phyloP scores from a whole-genome alignment of 2,113 vertebrate genomes.

The Engraulis encrasicolus region DNA sequence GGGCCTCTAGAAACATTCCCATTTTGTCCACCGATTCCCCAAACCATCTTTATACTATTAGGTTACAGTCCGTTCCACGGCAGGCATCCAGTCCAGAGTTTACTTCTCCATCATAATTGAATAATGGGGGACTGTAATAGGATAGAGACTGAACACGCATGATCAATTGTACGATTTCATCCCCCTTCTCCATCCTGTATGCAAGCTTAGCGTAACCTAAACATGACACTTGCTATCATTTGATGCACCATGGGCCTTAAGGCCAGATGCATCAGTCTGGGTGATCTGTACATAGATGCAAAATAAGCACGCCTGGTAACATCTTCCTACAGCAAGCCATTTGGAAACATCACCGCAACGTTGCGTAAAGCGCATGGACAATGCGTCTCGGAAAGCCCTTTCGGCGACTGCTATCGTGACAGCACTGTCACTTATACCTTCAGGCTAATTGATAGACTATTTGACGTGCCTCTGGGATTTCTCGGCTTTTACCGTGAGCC shows the following conservation, averaged over 20 bases:
- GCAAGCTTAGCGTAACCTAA: background rate
- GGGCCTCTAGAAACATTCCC: background rate
- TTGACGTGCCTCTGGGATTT: slow-evolving; percentile 64
- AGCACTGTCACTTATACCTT: background rate
- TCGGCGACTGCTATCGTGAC: background rate
- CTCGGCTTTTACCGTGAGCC: background rate
- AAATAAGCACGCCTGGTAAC: background rate
- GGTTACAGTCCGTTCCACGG: slow-evolving; percentile 40
- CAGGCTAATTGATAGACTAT: background rate
- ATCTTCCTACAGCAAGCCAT: background rate
- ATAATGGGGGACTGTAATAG: slow-evolving; percentile 44
- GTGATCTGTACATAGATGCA: background rate
- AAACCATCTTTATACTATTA: background rate
- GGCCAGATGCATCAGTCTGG: background rate
- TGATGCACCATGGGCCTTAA: background rate
- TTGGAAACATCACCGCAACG: background rate
- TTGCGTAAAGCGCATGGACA: background rate
- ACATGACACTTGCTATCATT: background rate
- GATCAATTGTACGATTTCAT: slow-evolving; percentile 46
- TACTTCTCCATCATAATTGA: slow-evolving; percentile 46
- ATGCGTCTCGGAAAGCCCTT: background rate
- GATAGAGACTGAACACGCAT: slow-evolving; percentile 40
- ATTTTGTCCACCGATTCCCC: background rate
- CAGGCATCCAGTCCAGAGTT: slow-evolving; percentile 45
- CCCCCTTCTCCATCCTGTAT: slow-evolving; percentile 42